Conservation (phyloP, 1,140 invertebrate genomes). For the Agrypnia vestita region DNA sequence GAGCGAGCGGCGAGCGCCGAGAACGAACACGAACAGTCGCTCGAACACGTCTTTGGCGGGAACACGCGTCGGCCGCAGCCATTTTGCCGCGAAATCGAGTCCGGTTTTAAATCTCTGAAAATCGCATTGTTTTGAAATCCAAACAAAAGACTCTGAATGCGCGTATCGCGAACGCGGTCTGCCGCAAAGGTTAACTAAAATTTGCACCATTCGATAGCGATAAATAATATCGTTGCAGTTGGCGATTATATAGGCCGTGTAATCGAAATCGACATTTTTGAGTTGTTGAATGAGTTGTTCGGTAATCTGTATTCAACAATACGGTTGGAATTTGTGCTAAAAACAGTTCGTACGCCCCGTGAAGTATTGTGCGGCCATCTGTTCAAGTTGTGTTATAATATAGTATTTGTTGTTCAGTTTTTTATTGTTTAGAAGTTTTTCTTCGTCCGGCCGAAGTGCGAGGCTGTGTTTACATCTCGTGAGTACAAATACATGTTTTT, state of each 20-base stretch:
- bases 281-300: background rate
- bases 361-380: constrained; percentile 17
- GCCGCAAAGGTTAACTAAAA: background rate
- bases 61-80: background rate
- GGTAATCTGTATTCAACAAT: background rate
- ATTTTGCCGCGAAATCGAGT: constrained; percentile 4
- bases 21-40: background rate
- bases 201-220: background rate
- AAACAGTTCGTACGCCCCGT: background rate
- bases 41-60: background rate
- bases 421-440: constrained; percentile 11
- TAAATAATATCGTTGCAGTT: too few species aligned
- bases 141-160: background rate
- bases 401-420: constrained; percentile 5
- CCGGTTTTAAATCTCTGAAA: background rate
- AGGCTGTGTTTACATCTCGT: constrained; percentile 33
- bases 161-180: background rate
- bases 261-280: background rate
- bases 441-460: background rate
- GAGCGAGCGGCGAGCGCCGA: background rate
- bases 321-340: constrained; percentile 3
- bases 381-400: background rate
- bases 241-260: background rate
- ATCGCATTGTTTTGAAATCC: constrained; percentile 16
- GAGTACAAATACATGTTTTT: background rate